These are phyloP conservation scores for Halcyon smyrnensis DNA, from an alignment of 2,797 vertebrate species.

Conservation along the genomic window DNA sequence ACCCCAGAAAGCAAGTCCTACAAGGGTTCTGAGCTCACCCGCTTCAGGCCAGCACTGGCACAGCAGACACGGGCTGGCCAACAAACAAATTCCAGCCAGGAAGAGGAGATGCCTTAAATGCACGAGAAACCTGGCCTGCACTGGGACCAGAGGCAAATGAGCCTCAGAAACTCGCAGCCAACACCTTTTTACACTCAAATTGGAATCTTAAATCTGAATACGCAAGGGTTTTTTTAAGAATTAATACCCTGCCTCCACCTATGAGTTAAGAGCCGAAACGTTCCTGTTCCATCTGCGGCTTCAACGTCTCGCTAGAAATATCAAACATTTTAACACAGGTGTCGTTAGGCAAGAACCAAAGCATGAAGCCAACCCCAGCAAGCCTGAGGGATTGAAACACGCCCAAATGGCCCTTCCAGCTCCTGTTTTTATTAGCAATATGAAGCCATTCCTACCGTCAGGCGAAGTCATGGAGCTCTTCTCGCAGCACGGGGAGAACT, in stretches of 20 bases:
- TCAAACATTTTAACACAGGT: neutral
- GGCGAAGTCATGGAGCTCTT: neutral
- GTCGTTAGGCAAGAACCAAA: neutral
- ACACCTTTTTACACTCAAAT: neutral
- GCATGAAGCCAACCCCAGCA: neutral
- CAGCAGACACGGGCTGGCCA: neutral
- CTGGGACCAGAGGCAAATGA: neutral
- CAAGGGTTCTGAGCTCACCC: neutral
- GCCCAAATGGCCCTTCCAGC: neutral
- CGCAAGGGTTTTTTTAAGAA: neutral
- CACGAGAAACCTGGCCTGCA: neutral
- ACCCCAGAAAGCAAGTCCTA: neutral
- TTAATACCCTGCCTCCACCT: neutral
- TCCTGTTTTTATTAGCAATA: neutral
- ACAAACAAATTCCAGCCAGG: rapidly evolving
- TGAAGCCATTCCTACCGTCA: constrained; percentile 32
- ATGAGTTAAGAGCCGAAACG: neutral
- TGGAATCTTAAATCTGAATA: neutral
- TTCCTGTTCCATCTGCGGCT: neutral
- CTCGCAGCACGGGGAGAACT: neutral
- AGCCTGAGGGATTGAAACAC: neutral
- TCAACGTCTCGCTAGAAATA: neutral
- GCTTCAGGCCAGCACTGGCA: neutral
- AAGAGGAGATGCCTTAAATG: neutral
- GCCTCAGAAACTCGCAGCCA: neutral